Evolutionary conservation across 2,113 vertebrate species (phyloP).

Genomic region (Megalops atlanticus): DNA sequence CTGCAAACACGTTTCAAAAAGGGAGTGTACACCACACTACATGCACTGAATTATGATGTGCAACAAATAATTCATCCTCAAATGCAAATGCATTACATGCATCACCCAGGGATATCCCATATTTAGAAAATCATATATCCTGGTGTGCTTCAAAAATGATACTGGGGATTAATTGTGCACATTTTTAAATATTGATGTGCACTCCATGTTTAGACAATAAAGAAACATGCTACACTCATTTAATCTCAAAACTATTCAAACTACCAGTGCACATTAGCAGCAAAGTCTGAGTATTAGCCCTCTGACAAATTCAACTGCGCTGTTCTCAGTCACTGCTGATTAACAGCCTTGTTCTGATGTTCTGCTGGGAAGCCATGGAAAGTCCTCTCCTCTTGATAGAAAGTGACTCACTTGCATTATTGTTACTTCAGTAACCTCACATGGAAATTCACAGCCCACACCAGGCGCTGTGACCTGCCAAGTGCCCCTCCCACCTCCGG

Average conservation of each 20-base stretch:
- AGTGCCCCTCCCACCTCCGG: background rate
- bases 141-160: conserved; percentile 1
- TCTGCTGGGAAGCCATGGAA: background rate
- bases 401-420: conserved; percentile 40
- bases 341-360: too few species aligned
- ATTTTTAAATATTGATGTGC: too few species aligned
- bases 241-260: background rate
- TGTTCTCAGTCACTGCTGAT: background rate
- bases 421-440: conserved; percentile 30
- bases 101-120: background rate
- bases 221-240: too few species aligned
- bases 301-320: background rate
- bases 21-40: background rate
- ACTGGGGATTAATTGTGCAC: too few species aligned
- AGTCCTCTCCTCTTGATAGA: conserved; percentile 20
- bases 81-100: background rate
- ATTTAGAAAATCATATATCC: background rate
- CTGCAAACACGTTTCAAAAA: background rate
- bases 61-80: background rate
- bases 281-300: background rate
- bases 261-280: background rate
- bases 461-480: background rate
- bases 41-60: conserved; percentile 9
- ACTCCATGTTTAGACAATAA: too few species aligned
- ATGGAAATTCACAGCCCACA: background rate